Conservation (phyloP, 2,797 vertebrate genomes). For the Hozukius guyotensis region DNA sequence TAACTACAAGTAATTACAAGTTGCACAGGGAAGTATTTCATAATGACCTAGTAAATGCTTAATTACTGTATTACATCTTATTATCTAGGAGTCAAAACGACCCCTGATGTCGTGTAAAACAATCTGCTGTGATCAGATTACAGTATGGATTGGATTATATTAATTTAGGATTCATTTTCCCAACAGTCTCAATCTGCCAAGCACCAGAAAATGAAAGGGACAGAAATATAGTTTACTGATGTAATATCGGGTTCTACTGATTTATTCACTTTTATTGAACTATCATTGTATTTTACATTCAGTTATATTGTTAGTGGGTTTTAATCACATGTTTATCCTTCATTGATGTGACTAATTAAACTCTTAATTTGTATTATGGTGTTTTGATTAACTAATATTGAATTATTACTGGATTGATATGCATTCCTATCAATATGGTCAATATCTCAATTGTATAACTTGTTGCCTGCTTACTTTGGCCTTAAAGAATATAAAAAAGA, state of each 20-base stretch:
- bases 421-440: not conserved
- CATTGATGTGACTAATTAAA: not conserved
- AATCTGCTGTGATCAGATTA: not conserved
- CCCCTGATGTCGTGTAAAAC: not conserved
- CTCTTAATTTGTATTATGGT: too few relatives aligned
- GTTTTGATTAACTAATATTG: not conserved
- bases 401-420: not conserved
- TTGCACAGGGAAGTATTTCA: too few relatives aligned
- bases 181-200: not conserved
- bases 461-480: not conserved
- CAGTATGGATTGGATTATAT: too few relatives aligned
- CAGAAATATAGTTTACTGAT: not conserved
- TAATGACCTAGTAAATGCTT: not conserved
- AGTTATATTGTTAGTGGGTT: not conserved
- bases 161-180: not conserved
- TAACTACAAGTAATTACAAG: not conserved
- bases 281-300: not conserved
- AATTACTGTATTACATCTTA: not conserved
- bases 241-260: not conserved
- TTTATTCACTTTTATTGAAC: not conserved
- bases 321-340: not conserved
- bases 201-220: not conserved
- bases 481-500: not conserved
- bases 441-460: not conserved
- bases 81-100: not conserved